phyloP scores from a whole-genome alignment of 2,113 vertebrate genomes.

The Balaenoptera acutorostrata region DNA sequence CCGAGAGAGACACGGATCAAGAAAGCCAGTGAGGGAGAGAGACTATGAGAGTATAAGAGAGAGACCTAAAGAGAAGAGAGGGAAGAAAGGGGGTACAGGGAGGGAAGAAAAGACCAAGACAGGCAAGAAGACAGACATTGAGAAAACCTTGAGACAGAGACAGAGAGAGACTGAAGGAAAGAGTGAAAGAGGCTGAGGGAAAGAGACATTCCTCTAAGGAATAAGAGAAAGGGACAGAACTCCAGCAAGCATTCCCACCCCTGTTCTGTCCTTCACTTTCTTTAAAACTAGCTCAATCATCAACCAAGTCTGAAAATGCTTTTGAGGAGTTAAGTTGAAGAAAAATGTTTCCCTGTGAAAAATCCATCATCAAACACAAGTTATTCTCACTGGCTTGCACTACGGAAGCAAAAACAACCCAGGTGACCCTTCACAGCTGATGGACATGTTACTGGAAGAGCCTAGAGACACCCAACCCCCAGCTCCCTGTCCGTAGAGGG shows the following conservation, averaged over 20 bases:
- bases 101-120: background rate
- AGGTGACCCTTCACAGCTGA: background rate
- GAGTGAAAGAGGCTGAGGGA: no score
- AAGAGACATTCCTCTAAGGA: background rate
- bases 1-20: no score
- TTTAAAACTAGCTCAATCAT: conserved; percentile 33
- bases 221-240: background rate
- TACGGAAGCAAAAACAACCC: background rate
- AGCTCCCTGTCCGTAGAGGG: no score
- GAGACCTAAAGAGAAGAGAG: no score
- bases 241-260: background rate
- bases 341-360: conserved; percentile 26
- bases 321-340: conserved; percentile 35
- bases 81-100: background rate
- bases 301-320: background rate
- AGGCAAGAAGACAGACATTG: background rate
- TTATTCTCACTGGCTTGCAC: background rate
- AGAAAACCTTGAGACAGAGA: background rate
- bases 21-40: background rate
- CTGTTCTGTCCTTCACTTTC: background rate
- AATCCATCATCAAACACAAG: background rate
- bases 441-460: background rate
- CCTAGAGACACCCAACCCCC: background rate
- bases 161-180: background rate
- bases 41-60: background rate